Conservation (phyloP, 53 echinoderm and acorn worm species). For the Apostichopus leukothele region DNA sequence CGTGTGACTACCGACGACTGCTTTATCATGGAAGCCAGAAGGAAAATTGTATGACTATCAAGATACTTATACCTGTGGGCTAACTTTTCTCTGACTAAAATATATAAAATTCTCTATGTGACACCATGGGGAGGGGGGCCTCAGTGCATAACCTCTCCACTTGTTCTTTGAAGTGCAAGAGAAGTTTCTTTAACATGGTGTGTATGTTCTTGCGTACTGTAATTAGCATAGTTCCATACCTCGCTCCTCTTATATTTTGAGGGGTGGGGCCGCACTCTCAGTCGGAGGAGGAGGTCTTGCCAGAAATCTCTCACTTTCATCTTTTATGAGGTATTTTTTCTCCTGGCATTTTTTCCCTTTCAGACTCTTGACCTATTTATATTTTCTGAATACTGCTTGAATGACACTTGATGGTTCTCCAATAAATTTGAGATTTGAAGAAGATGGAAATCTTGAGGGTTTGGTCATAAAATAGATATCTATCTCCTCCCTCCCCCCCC, state of each 20-base stretch:
- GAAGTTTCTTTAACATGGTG: neutral
- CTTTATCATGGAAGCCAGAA: too few species aligned
- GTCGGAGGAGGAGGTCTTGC: too few species aligned
- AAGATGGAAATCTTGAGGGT: neutral
- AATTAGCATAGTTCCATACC: conserved; percentile 38
- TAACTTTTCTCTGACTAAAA: too few species aligned
- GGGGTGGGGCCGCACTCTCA: conserved; percentile 23
- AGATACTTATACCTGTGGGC: too few species aligned
- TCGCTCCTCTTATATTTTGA: conserved; percentile 30
- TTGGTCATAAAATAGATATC: neutral
- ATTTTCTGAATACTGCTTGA: conserved; percentile 6
- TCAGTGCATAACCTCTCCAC: neutral
- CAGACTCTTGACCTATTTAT: conserved; percentile 29
- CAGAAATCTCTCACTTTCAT: too few species aligned
- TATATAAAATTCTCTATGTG: too few species aligned
- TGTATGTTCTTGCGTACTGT: neutral
- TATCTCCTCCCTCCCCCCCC: too few species aligned
- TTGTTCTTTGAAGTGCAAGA: neutral
- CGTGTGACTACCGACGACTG: too few species aligned
- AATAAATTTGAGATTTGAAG: conserved; percentile 3
- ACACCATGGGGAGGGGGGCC: neutral
- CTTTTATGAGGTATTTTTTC: neutral
- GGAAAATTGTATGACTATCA: too few species aligned
- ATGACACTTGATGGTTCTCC: conserved; percentile 8
- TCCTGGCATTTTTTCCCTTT: neutral